These are phyloP conservation scores for Dermatemys mawii DNA, from an alignment of 2,113 vertebrate genomes.

Conservation along the genomic window DNA sequence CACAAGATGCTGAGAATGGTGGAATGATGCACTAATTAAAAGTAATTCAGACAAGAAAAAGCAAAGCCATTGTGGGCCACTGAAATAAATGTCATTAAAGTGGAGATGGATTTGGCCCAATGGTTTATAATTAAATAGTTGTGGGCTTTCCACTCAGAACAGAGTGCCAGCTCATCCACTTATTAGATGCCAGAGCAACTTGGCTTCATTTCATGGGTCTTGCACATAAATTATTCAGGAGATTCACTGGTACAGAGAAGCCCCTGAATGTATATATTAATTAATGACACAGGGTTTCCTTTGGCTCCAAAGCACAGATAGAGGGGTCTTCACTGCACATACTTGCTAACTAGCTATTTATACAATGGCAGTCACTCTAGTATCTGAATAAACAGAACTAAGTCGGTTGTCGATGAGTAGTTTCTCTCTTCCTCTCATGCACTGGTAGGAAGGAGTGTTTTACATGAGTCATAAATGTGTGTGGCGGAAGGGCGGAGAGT, in stretches of 20 bases:
- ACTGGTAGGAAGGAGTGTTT: not conserved
- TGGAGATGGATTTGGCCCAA: conserved; percentile 33
- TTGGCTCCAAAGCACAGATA: conserved; percentile 19
- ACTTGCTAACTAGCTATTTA: not conserved
- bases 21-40: conserved; percentile 2
- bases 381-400: not conserved
- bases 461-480: not conserved
- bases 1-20: not conserved
- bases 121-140: conserved; percentile 57
- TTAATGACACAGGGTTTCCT: conserved; percentile 42
- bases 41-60: conserved; percentile 40
- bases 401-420: not conserved
- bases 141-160: conserved; percentile 40
- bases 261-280: conserved; percentile 17
- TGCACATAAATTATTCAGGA: conserved; percentile 71
- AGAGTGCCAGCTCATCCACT: conserved; percentile 37
- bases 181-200: conserved; percentile 55
- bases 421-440: not conserved
- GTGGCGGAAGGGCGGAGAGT: fast-evolving
- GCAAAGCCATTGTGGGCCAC: conserved; percentile 16
- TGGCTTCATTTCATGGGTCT: conserved; percentile 72
- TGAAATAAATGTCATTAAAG: conserved; percentile 50
- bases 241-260: conserved; percentile 54
- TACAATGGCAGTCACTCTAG: not conserved
- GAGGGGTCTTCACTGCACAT: conserved; percentile 32